phyloP scores from a whole-genome alignment of 2,113 vertebrate genomes.

The Euleptes europaea region DNA sequence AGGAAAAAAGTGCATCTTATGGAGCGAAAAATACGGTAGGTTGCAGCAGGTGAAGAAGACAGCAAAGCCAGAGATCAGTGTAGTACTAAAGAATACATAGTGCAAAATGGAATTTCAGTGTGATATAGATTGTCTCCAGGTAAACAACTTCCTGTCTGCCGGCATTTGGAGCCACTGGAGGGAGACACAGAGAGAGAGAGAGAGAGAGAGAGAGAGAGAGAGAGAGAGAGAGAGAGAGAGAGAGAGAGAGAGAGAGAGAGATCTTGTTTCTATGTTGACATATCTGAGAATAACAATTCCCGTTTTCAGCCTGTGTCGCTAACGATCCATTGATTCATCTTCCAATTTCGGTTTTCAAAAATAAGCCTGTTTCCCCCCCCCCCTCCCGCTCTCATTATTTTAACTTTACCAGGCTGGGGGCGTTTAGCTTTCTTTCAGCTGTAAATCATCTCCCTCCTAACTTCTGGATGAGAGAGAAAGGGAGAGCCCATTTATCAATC shows the following conservation, averaged over 20 bases:
- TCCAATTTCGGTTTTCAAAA: neutral
- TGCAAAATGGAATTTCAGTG: too few species aligned
- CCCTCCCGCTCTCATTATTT: neutral
- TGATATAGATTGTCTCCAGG: too few species aligned
- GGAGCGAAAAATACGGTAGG: too few species aligned
- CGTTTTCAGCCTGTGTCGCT: neutral
- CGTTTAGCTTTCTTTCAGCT: slow-evolving; percentile 28
- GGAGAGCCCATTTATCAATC: slow-evolving; percentile 26
- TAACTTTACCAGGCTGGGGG: neutral
- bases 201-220: too few species aligned
- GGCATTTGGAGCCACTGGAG: neutral
- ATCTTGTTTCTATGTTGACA: neutral
- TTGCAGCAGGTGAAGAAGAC: too few species aligned
- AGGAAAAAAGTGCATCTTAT: too few species aligned
- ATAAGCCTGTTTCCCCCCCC: neutral
- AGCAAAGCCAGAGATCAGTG: too few species aligned
- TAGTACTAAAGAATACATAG: too few species aligned
- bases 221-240: too few species aligned
- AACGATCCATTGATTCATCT: neutral
- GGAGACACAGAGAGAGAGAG: too few species aligned
- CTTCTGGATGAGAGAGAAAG: slow-evolving; percentile 6
- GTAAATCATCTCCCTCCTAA: slow-evolving; percentile 28
- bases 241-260: too few species aligned
- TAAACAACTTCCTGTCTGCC: neutral
- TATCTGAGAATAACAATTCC: neutral